A percentile compares a stretch with the other conserved stretches of the same genome.
phyloP scores from a whole-genome alignment of 2,113 vertebrate species.

The Sprattus sprattus region DNA sequence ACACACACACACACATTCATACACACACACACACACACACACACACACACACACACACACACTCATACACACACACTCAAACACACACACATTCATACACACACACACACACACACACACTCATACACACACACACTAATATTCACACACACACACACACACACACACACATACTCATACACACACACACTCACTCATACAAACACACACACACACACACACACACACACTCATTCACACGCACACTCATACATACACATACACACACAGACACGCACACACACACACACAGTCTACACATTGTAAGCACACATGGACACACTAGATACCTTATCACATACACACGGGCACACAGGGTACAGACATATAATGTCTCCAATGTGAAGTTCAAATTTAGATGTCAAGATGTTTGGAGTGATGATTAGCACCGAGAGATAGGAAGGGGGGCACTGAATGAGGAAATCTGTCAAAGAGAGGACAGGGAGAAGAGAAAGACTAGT shows the following conservation, averaged over 20 bases:
- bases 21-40: too few species aligned
- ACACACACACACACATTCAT: too few species aligned
- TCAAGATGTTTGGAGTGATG: neutral
- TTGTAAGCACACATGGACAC: neutral
- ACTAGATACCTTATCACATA: neutral
- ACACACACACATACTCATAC: too few species aligned
- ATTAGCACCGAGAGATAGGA: neutral
- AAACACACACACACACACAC: too few species aligned
- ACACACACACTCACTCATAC: too few species aligned
- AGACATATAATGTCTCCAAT: neutral
- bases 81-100: neutral
- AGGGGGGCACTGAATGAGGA: neutral
- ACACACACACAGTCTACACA: neutral
- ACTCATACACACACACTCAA: neutral
- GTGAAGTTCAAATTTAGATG: neutral
- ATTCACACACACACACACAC: too few species aligned
- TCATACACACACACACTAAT: too few species aligned
- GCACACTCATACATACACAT: too few species aligned
- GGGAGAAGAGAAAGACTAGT: too few species aligned
- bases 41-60: too few species aligned
- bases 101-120: neutral
- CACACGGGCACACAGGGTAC: neutral
- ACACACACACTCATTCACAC: neutral
- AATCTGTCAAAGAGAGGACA: too few species aligned
- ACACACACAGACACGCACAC: neutral